Percentiles rank a stretch among this genome's conserved stretches.
These are phyloP conservation scores for Sipha maydis DNA, from an alignment of 2,888 invertebrate genomes.

Conservation along the genomic window DNA sequence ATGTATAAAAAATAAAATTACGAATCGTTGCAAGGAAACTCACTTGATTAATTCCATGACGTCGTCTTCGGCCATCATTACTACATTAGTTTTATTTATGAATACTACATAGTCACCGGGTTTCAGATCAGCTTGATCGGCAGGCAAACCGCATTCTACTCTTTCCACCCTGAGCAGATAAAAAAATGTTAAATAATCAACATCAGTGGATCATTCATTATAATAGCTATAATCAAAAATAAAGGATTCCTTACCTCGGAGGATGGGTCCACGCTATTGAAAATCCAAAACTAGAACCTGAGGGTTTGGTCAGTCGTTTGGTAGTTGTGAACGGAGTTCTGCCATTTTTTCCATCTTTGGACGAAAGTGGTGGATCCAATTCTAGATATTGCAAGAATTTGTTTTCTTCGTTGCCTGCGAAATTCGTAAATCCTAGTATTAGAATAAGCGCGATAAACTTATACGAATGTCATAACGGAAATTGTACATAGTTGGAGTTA, in stretches of 20 bases:
- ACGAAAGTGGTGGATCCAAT: slow-evolving; percentile 81
- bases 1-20: background rate
- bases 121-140: slow-evolving; percentile 82
- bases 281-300: slow-evolving; percentile 79
- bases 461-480: too few species aligned
- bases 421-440: too few species aligned
- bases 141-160: slow-evolving; percentile 83
- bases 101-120: slow-evolving; percentile 90
- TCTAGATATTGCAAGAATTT: slow-evolving; percentile 78
- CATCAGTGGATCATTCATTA: background rate
- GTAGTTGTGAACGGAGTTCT: slow-evolving; percentile 87
- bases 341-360: slow-evolving; percentile 72
- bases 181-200: background rate
- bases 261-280: slow-evolving; percentile 91
- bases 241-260: slow-evolving; percentile 69
- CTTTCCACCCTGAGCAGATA: slow-evolving; percentile 75
- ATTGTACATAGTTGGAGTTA: too few species aligned
- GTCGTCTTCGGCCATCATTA: slow-evolving; percentile 79
- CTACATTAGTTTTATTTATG: slow-evolving; percentile 87
- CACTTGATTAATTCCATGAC: slow-evolving; percentile 76
- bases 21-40: slow-evolving; percentile 63
- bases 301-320: slow-evolving; percentile 71
- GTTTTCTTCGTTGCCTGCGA: slow-evolving; percentile 76
- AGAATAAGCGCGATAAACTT: too few species aligned
- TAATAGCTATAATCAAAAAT: background rate